Evolutionary conservation across 1,140 invertebrate genomes (phyloP), one percentile per base, ranked within the genome.

Genomic region (Leptinotarsa defecta): DNA sequence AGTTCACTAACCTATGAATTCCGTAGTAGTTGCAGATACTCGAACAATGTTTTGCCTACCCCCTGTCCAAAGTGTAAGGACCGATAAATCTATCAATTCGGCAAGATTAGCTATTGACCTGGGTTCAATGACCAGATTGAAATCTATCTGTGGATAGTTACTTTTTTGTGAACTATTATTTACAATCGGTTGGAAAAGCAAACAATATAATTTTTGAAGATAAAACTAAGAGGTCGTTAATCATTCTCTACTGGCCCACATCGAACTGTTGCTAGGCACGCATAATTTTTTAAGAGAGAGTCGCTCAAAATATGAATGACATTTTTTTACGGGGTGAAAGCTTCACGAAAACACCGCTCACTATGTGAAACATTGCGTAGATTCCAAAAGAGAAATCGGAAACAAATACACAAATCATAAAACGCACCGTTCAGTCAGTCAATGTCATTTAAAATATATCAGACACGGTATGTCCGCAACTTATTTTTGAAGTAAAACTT

Each of bases 61-160:
- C 65, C 24, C 15, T 57, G 19, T 68, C n/a, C 43, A 27, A 68
- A 68, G 65, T 68, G 19, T 43, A 68, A 22, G 20, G 27, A n/a
- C 24, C 65, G 19, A 68, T 43, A 68, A 68, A 68, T 24, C 65
- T 24, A 68, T 43, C 65, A 68, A 68, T 68, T 68, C 27, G 65
- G 65, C 65, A 68, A 68, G 65, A 68, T 68, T 57, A 57, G 52
- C 52, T 57, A 17, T 57, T 57, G 52, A 57, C 52, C 15, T 11
- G 65, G 15, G 65, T 68, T 68, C 65, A 68, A 13, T 68, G 65
- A 68, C 20, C 65, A n/a, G 11, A 24, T n/a, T 34, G 15, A 68
- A 34, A 68, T 68, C 15, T 57, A n/a, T 57, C 52, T 57, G 2
- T 57, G 8, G 8, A 43, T 43, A 43, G 34, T 11, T 34, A 11